Evolutionary conservation across 2,888 invertebrate species (phyloP).

Genomic region (Synergus japonicus): DNA sequence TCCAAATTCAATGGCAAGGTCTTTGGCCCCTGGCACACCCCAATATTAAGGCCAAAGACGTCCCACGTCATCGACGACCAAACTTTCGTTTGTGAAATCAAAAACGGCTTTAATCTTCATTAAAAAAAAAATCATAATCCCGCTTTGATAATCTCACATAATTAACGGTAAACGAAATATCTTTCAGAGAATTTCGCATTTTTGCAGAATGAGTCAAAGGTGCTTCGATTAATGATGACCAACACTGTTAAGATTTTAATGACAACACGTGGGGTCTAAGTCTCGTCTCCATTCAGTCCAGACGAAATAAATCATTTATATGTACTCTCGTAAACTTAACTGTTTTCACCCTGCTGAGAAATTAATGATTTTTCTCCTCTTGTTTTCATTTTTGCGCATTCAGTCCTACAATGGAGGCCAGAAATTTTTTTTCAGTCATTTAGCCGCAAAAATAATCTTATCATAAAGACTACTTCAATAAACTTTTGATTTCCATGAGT

Average conservation of each 20-base stretch:
- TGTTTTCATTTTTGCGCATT: conserved; percentile 6
- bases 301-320: conserved; percentile 64
- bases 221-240: not conserved
- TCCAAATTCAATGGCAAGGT: conserved; percentile 63
- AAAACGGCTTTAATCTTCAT: conserved; percentile 20
- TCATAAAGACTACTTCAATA: too few relatives aligned
- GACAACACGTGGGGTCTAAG: conserved; percentile 26
- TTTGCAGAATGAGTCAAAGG: conserved; percentile 23
- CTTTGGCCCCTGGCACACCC: conserved; percentile 59
- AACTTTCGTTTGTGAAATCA: conserved; percentile 7
- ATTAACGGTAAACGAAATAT: not conserved
- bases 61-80: conserved; percentile 33
- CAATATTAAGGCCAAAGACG: conserved; percentile 61
- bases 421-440: not conserved
- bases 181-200: not conserved
- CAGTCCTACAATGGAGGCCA: not conserved
- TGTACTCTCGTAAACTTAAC: conserved; percentile 56
- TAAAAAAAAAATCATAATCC: not conserved
- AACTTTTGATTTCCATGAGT: too few relatives aligned
- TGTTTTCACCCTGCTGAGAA: conserved; percentile 61
- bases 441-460: too few relatives aligned
- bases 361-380: conserved; percentile 50
- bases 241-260: conserved; percentile 21
- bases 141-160: not conserved
- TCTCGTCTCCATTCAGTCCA: conserved; percentile 21